Percentiles rank a stretch among this genome's conserved stretches.
Conservation (phyloP, 2,888 invertebrate genomes). For the Aphodius sticticus region DNA sequence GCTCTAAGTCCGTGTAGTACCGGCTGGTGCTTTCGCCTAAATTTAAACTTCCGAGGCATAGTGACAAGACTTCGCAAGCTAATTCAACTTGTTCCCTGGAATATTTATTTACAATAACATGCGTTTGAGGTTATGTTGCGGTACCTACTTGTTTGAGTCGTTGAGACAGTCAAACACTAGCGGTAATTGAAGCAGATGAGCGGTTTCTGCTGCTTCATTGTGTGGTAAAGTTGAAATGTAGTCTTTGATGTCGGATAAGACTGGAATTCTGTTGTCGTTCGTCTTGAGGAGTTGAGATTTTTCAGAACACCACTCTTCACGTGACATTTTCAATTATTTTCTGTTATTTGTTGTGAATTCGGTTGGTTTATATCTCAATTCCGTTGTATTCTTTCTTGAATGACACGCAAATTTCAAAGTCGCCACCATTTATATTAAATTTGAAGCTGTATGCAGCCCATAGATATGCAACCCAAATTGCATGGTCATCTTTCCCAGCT, state of each 20-base stretch:
- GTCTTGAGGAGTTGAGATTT: slow-evolving; percentile 60
- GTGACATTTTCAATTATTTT: slow-evolving; percentile 50
- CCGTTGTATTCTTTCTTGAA: neutral
- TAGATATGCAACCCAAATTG: slow-evolving; percentile 8
- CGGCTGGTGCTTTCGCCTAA: slow-evolving; percentile 68
- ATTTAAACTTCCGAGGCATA: slow-evolving; percentile 70
- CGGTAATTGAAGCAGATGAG: slow-evolving; percentile 63
- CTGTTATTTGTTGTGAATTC: slow-evolving; percentile 5
- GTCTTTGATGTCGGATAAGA: slow-evolving; percentile 61
- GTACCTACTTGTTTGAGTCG: slow-evolving; percentile 60
- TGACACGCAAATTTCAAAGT: slow-evolving; percentile 11
- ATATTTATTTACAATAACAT: slow-evolving; percentile 35
- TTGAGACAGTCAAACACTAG: slow-evolving; percentile 72
- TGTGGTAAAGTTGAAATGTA: slow-evolving; percentile 57
- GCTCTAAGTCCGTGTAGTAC: slow-evolving; percentile 68
- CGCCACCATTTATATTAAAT: neutral
- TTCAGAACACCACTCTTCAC: slow-evolving; percentile 62
- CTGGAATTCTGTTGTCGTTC: slow-evolving; percentile 59
- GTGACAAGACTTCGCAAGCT: slow-evolving; percentile 71
- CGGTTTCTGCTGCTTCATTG: slow-evolving; percentile 58
- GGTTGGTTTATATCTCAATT: neutral
- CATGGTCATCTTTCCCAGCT: neutral
- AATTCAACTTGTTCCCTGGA: slow-evolving; percentile 67
- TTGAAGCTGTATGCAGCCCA: neutral
- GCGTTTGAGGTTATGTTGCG: slow-evolving; percentile 27